Evolutionary conservation across 2,113 vertebrate genomes (phyloP).

Genomic region (Hiodon tergisus): DNA sequence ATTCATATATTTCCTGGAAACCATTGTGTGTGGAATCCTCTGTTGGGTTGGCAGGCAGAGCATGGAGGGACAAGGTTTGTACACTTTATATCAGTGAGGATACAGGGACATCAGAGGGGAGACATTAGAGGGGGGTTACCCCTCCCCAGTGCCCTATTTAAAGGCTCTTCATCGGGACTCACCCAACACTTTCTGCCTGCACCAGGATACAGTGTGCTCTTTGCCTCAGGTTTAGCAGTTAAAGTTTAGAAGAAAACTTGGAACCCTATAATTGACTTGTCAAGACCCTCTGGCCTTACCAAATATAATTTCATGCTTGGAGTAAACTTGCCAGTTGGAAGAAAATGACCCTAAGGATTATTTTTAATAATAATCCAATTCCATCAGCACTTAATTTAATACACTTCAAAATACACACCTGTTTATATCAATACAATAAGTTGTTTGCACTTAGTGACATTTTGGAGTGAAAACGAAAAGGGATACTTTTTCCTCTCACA

Average conservation of each 20-base stretch:
- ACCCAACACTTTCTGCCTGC: too few relatives aligned
- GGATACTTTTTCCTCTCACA: too few relatives aligned
- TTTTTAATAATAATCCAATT: background rate
- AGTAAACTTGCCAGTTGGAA: too few relatives aligned
- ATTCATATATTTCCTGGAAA: constrained; percentile 1
- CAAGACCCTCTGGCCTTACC: too few relatives aligned
- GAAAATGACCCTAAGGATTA: too few relatives aligned
- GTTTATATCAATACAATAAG: constrained; percentile 4
- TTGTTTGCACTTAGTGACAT: background rate
- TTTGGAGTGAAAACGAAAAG: background rate
- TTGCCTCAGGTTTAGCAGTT: background rate
- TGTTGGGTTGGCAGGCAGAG: background rate
- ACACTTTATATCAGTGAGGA: too few relatives aligned
- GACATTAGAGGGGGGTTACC: too few relatives aligned
- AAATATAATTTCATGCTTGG: too few relatives aligned
- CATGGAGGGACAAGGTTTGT: background rate
- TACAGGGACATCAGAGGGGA: too few relatives aligned
- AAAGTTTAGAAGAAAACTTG: background rate
- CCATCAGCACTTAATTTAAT: constrained; percentile 1
- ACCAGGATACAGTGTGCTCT: background rate
- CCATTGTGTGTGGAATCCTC: constrained; percentile 4
- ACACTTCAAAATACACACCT: background rate
- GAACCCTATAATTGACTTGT: background rate
- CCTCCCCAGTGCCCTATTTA: too few relatives aligned
- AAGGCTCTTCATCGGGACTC: too few relatives aligned